Evolutionary conservation across 2,113 vertebrate genomes (phyloP).

Genomic region (Aptenodytes patagonicus): DNA sequence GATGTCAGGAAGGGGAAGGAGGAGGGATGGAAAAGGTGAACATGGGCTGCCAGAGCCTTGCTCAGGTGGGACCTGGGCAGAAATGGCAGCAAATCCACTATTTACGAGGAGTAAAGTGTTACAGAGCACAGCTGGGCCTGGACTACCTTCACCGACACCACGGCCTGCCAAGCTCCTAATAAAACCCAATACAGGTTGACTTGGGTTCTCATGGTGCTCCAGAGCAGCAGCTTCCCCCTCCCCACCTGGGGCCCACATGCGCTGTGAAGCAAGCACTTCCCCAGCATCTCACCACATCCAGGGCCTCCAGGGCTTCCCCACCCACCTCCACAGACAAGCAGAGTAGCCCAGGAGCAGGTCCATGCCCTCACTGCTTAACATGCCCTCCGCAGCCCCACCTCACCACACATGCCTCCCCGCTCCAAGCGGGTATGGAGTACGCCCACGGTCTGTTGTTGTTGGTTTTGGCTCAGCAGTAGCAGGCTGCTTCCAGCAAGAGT

Average conservation of each 20-base stretch:
- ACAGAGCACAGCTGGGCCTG: conserved; percentile 39
- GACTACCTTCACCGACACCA: conserved; percentile 41
- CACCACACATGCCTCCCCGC: background rate
- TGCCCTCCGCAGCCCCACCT: background rate
- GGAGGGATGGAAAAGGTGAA: background rate
- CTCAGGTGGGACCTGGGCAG: conserved; percentile 7
- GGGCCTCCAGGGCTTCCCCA: background rate
- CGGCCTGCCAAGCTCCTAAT: conserved; percentile 45
- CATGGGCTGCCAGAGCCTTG: background rate
- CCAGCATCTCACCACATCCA: background rate
- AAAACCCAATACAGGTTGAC: conserved; percentile 33
- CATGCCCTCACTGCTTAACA: background rate
- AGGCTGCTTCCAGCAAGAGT: conserved; percentile 62
- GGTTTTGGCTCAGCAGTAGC: conserved; percentile 59
- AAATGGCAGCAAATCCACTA: conserved; percentile 18
- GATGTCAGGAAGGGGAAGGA: background rate
- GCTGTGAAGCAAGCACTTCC: background rate
- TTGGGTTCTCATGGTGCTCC: background rate
- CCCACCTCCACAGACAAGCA: background rate
- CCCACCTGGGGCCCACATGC: background rate
- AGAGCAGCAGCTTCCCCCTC: background rate
- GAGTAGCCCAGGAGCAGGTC: background rate
- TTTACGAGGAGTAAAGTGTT: conserved; percentile 51
- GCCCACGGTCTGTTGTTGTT: conserved; percentile 41
- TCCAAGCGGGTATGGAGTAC: background rate